Evolutionary conservation across 2,113 vertebrate species (phyloP).

Genomic region (Ailurus styani): DNA sequence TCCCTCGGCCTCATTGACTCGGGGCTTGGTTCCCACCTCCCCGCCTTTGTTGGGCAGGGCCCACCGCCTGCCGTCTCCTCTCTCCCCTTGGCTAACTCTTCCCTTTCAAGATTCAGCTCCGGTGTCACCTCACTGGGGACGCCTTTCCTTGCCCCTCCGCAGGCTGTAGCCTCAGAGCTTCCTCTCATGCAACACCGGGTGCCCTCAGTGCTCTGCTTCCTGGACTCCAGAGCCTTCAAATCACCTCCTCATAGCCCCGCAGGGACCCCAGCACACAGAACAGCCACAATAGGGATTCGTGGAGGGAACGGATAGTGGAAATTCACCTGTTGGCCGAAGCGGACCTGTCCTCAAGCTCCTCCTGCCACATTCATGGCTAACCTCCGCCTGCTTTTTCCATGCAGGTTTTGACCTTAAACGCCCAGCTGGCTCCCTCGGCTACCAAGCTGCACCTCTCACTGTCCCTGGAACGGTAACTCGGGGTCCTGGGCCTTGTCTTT

Average conservation of each 20-base stretch:
- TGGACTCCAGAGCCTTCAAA: background rate
- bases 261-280: background rate
- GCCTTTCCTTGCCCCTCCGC: background rate
- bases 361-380: background rate
- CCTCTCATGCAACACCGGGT: background rate
- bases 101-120: background rate
- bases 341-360: background rate
- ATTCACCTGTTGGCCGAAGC: background rate
- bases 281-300: background rate
- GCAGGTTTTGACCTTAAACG: conserved; percentile 71
- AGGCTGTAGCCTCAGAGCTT: background rate
- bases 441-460: conserved; percentile 66
- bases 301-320: background rate
- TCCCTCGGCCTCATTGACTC: background rate
- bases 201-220: background rate
- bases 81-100: background rate
- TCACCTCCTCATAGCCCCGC: background rate
- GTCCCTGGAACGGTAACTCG: conserved; percentile 75
- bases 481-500: background rate
- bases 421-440: background rate
- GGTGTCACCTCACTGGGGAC: rapidly evolving
- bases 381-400: background rate
- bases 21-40: background rate
- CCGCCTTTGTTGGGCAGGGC: too few species aligned
- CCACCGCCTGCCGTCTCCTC: background rate